Evolutionary conservation across 2,113 vertebrate species (phyloP).

Genomic region (Potamarius usumacintae): DNA sequence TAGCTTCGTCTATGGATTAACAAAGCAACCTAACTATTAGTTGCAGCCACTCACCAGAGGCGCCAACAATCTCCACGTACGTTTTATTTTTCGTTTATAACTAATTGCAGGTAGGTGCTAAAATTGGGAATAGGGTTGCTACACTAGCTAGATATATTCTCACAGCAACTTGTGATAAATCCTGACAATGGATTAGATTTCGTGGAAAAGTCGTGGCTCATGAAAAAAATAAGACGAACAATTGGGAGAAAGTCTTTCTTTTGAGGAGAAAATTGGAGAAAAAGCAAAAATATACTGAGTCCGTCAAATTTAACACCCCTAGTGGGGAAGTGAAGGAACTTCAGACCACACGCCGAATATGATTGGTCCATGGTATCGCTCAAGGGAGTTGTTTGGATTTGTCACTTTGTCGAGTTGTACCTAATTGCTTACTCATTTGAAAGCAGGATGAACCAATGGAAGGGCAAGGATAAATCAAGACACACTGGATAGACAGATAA

Average conservation of each 20-base stretch:
- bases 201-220: too few species aligned
- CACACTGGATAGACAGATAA: background rate
- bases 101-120: too few species aligned
- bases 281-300: background rate
- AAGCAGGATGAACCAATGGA: background rate
- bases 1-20: background rate
- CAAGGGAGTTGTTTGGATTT: background rate
- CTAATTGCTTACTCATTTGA: background rate
- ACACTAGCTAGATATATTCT: too few species aligned
- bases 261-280: too few species aligned
- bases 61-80: too few species aligned
- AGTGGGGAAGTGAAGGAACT: background rate
- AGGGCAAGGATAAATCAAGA: background rate
- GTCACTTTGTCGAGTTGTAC: background rate
- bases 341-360: accelerated
- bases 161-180: too few species aligned
- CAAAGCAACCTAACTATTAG: background rate
- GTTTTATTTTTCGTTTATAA: too few species aligned
- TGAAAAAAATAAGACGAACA: too few species aligned
- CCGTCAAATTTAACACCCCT: background rate
- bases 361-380: background rate
- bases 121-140: too few species aligned
- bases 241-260: too few species aligned
- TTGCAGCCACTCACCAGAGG: too few species aligned
- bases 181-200: too few species aligned